A percentile compares a stretch with the other conserved stretches of the same genome.
Evolutionary conservation across 2,888 invertebrate species (phyloP).

Genomic region (Belgica antarctica): DNA sequence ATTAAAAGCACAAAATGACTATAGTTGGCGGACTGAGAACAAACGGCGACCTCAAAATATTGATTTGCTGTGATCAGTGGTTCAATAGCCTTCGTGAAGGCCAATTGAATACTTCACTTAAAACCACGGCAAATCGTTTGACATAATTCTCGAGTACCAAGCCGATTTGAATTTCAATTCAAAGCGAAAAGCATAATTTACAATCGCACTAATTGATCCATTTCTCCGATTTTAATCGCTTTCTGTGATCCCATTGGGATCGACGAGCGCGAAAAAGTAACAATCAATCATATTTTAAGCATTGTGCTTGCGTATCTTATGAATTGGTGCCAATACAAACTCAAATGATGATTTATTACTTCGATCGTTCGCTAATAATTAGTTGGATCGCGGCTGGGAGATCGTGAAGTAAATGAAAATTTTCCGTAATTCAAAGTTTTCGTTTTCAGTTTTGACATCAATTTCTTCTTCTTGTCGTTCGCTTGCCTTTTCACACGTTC

Average conservation of each 20-base stretch:
- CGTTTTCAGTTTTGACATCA: neutral
- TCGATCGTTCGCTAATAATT: neutral
- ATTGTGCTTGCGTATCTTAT: neutral
- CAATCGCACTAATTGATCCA: constrained; percentile 12
- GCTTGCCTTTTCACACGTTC: neutral
- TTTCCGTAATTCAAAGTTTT: neutral
- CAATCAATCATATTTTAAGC: neutral
- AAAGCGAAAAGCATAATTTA: neutral
- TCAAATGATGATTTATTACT: constrained; percentile 14
- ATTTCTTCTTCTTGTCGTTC: neutral
- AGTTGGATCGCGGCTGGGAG: neutral
- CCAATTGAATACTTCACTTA: neutral
- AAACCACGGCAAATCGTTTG: too few species aligned
- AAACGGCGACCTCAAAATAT: too few species aligned
- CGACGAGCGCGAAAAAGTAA: neutral
- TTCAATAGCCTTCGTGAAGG: neutral
- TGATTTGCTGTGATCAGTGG: too few species aligned
- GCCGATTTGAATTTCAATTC: neutral
- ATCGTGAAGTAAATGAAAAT: constrained; percentile 18
- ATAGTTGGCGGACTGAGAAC: too few species aligned
- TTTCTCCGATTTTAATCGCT: constrained; percentile 26
- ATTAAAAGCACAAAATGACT: too few species aligned
- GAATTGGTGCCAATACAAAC: constrained; percentile 2
- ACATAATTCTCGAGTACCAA: constrained; percentile 15
- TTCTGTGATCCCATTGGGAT: constrained; percentile 11